A percentile compares a stretch with the other conserved stretches of the same genome.
phyloP scores from a whole-genome alignment of 2,113 vertebrate species.

The Fregetta grallaria region DNA sequence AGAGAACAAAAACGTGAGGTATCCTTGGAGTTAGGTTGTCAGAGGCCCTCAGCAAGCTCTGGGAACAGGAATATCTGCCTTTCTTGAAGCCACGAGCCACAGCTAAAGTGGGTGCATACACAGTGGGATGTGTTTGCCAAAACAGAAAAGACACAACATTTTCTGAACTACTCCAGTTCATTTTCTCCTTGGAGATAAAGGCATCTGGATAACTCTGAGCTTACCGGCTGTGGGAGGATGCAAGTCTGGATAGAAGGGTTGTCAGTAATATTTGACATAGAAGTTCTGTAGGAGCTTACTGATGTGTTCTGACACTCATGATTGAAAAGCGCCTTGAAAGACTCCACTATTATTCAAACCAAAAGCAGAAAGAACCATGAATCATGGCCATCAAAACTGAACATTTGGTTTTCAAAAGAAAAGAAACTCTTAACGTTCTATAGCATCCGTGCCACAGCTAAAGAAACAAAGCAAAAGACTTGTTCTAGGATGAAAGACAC shows the following conservation, averaged over 20 bases:
- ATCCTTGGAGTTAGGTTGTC: background rate
- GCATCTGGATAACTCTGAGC: background rate
- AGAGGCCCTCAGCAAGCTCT: background rate
- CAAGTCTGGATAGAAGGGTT: background rate
- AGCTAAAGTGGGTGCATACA: background rate
- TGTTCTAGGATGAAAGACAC: slow-evolving; percentile 3
- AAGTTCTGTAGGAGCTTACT: background rate
- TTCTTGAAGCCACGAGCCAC: background rate
- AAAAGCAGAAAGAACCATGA: background rate
- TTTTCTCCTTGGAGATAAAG: background rate
- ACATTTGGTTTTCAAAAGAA: background rate
- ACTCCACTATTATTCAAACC: background rate
- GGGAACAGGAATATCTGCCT: background rate
- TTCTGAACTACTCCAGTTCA: background rate
- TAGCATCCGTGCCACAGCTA: background rate
- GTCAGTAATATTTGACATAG: background rate
- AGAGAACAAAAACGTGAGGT: background rate
- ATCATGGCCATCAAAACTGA: background rate
- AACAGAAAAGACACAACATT: background rate
- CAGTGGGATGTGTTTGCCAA: background rate
- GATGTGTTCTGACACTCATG: background rate
- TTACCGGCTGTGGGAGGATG: background rate
- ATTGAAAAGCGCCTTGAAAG: background rate
- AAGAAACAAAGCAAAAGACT: background rate
- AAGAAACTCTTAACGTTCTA: background rate